phyloP scores from a whole-genome alignment of 2,797 vertebrate species.

The Gymnoscopelus microlampas region DNA sequence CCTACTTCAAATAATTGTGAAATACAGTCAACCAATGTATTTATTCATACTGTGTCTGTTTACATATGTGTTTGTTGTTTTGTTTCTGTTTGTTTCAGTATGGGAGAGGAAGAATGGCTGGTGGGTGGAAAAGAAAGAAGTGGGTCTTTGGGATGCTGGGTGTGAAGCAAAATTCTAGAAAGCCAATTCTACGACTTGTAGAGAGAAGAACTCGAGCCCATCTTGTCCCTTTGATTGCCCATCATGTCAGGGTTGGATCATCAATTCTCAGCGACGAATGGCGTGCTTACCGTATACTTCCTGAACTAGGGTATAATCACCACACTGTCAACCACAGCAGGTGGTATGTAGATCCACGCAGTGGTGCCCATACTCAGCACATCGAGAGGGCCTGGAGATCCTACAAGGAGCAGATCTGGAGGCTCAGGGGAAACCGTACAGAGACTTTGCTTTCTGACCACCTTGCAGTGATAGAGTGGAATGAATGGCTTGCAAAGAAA shows the following conservation, averaged over 20 bases:
- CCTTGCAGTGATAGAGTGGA: constrained; percentile 33
- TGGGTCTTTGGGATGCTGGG: constrained; percentile 39
- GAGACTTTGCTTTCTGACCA: constrained; percentile 32
- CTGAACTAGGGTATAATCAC: constrained; percentile 23
- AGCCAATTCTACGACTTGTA: constrained; percentile 24
- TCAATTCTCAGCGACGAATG: constrained; percentile 24
- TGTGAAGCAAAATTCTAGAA: constrained; percentile 3
- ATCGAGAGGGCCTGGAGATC: constrained; percentile 35
- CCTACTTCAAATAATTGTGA: constrained; percentile 2
- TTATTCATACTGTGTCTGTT: constrained; percentile 7
- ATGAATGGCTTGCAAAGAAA: too few species aligned
- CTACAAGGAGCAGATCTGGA: constrained; percentile 37
- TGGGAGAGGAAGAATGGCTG: constrained; percentile 38
- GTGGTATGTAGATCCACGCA: constrained; percentile 26
- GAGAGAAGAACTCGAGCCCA: constrained; percentile 17
- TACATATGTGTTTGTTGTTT: too few species aligned
- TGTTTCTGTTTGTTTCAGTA: constrained; percentile 29
- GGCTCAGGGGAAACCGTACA: constrained; percentile 26
- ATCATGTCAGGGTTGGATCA: constrained; percentile 21
- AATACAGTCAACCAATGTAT: constrained; percentile 8
- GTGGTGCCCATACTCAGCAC: constrained; percentile 30
- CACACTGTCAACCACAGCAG: constrained; percentile 27
- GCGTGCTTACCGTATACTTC: constrained; percentile 24
- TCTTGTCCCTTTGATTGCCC: constrained; percentile 3
- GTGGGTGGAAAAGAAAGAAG: constrained; percentile 39